Base-by-base conservation (phyloP, 2,888 invertebrate genomes). In the Amblyjoppa fuscipennis region DNA sequence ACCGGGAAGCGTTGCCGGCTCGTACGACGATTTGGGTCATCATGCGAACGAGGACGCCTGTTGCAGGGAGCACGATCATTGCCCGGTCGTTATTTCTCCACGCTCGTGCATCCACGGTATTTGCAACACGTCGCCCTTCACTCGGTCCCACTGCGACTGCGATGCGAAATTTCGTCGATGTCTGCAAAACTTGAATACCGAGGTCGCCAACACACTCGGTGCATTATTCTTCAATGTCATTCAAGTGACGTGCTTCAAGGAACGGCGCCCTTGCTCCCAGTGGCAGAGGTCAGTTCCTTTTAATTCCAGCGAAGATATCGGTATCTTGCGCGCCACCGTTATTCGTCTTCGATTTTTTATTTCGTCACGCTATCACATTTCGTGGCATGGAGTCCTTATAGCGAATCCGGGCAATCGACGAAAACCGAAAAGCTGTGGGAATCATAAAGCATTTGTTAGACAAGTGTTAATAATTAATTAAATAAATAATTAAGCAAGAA, bases 151-250 rank as follows among this genome's bases (percentile, higher is more conserved):
- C 90, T 97, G 97, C 91, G 96, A 96, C 89, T 97, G 97, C 90
- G 97, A 97, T 91, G 96, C 96, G 0, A 95, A 95, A 89, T 96
- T 97, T 90, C 95, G 97, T 53, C 94, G 96, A 78, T 97, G 97
- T 91, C 94, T 97, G 70, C 96, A 96, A 91, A 95, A 95, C 79
- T 94, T 96, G 5, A 96, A 96, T 88, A 96, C 96, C 34, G 96
- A 96, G 90, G 96, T 96, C n/a, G 96, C 97, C 20, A 96, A 96
- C 89, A 96, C 96, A 0, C 94, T 97, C 80, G 97, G 97, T n/a
- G 96, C 96, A 28, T 95, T 97, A 45, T 97, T 96, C 94, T 97
- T 97, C 94, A 97, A 97, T 91, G 95, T 97, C 53, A 96, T 97
- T 13, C 96, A 96, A 90, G 96, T 97, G 34, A 96, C 96, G 81